Evolutionary conservation across 2,113 vertebrate genomes (phyloP).

Genomic region (Scomber scombrus): DNA sequence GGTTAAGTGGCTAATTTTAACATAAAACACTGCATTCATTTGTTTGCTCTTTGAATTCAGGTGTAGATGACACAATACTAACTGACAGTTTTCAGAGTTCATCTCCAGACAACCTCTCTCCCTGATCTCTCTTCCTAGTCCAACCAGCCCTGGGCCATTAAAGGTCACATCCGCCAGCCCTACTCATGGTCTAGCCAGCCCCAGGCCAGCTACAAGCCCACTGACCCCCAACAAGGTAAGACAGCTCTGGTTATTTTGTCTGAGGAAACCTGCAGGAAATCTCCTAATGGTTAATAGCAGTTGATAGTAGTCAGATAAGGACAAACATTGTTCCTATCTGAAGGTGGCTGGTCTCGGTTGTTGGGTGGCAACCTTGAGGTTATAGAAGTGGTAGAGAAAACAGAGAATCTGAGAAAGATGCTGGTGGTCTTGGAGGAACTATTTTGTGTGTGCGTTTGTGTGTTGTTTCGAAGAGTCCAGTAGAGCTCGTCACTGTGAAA

Average conservation of each 20-base stretch:
- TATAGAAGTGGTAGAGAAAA: neutral
- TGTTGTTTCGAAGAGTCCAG: too few relatives aligned
- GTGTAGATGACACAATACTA: conserved; percentile 1
- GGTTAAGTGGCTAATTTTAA: neutral
- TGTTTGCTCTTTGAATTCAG: neutral
- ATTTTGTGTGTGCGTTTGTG: too few relatives aligned
- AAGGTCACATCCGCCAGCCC: conserved; percentile 39
- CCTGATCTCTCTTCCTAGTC: conserved; percentile 50
- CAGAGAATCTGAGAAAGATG: neutral
- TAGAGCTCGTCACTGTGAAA: neutral
- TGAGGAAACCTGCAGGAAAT: neutral
- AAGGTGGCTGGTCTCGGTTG: neutral
- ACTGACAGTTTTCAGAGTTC: conserved; percentile 28
- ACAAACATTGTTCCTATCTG: neutral
- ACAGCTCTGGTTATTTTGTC: conserved; percentile 19
- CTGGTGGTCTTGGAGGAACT: too few relatives aligned
- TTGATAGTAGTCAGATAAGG: too few relatives aligned
- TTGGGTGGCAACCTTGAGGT: neutral
- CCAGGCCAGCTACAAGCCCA: conserved; percentile 29
- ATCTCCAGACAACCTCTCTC: neutral
- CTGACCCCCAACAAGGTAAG: conserved; percentile 70
- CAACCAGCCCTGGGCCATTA: conserved; percentile 53
- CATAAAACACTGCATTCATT: neutral
- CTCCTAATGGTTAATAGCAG: neutral
- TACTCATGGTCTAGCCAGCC: conserved; percentile 30